A percentile compares a stretch with the other conserved stretches of the same genome.
Evolutionary conservation across 2,113 vertebrate genomes (phyloP).

Genomic region (Cathartes aura): DNA sequence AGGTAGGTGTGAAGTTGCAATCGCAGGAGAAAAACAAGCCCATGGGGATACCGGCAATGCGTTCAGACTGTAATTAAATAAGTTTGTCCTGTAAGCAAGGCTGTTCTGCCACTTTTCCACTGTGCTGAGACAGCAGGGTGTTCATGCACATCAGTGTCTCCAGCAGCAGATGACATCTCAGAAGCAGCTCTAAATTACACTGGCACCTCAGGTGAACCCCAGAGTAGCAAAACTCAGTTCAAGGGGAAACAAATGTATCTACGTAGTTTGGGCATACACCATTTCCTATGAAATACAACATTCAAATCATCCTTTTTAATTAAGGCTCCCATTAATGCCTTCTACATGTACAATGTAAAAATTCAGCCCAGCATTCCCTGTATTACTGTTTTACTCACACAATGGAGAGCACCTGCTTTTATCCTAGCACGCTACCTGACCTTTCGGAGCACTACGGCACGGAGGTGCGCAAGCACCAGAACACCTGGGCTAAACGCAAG

Average conservation of each 20-base stretch:
- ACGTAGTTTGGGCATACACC: rapidly evolving
- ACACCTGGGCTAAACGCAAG: neutral
- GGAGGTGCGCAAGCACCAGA: neutral
- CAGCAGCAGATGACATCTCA: neutral
- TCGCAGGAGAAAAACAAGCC: neutral
- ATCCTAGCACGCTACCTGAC: neutral
- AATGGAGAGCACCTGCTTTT: neutral
- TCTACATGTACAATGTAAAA: neutral
- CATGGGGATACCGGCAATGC: rapidly evolving
- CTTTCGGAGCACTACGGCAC: rapidly evolving
- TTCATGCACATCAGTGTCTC: neutral
- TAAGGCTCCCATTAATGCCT: neutral
- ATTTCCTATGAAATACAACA: neutral
- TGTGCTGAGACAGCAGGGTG: neutral
- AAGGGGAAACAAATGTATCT: neutral
- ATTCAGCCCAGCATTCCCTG: neutral
- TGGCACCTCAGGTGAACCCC: neutral
- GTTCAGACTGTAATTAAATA: neutral
- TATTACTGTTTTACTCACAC: rapidly evolving
- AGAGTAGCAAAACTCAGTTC: neutral
- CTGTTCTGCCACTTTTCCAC: neutral
- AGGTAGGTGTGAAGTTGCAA: neutral
- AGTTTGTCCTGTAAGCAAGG: neutral
- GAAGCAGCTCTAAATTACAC: neutral
- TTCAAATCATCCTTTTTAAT: neutral